These are phyloP conservation scores for Phoebastria nigripes DNA, from an alignment of 2,797 vertebrate species.

Conservation along the genomic window DNA sequence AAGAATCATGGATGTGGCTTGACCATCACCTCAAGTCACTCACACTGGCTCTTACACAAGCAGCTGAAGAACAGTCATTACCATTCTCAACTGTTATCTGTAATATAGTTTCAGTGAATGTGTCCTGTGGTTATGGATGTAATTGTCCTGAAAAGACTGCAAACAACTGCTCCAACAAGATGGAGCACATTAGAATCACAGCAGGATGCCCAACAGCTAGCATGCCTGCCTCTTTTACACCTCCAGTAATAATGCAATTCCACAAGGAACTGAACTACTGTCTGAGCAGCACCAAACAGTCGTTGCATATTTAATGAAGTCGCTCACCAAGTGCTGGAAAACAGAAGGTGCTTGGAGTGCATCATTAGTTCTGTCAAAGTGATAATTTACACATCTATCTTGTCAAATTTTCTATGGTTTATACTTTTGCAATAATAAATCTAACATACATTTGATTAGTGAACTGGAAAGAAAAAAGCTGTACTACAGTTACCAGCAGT, in stretches of 20 bases:
- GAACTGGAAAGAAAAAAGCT: conserved; percentile 76
- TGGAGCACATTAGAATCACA: conserved; percentile 85
- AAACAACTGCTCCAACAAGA: conserved; percentile 88
- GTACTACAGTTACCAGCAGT: conserved; percentile 55
- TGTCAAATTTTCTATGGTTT: conserved; percentile 95
- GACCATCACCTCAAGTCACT: conserved; percentile 13
- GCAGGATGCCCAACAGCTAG: conserved; percentile 80
- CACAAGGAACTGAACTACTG: conserved; percentile 85
- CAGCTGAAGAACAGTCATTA: conserved; percentile 58
- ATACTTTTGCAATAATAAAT: conserved; percentile 94
- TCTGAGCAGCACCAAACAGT: conserved; percentile 82
- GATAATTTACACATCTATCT: conserved; percentile 99
- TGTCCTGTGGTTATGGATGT: conserved; percentile 80
- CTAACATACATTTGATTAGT: conserved; percentile 86
- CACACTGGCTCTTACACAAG: background rate
- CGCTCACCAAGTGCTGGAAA: conserved; percentile 82
- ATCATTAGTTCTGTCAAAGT: conserved; percentile 99
- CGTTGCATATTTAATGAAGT: conserved; percentile 88
- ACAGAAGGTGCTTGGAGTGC: conserved; percentile 99
- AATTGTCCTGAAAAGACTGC: conserved; percentile 82
- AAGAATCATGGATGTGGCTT: background rate
- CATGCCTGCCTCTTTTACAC: conserved; percentile 74
- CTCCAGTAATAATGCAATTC: conserved; percentile 80
- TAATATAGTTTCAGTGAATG: conserved; percentile 77
- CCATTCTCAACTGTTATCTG: conserved; percentile 75